Evolutionary conservation across 2,113 vertebrate species (phyloP), one percentile per base, ranked within the genome.

Genomic region (Channa maculata): DNA sequence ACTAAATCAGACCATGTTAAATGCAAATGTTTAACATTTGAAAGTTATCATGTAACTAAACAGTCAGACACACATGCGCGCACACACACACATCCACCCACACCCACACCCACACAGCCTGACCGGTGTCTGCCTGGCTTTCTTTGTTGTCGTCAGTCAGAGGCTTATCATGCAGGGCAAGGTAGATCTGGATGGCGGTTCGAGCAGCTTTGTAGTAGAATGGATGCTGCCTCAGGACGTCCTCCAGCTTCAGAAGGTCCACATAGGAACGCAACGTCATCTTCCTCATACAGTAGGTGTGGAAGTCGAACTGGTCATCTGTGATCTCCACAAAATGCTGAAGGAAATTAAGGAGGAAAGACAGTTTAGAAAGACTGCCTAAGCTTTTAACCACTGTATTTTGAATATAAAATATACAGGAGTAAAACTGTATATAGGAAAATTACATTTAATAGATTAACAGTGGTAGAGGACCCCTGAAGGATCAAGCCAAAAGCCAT

Each of bases 241-340:
- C 96, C 94, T 97, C 96, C 86, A 97, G 88, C 91, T 98, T 97
- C 86, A 98, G 79, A 86, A 98, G 96, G 91, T 97, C 96, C 94
- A 98, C 97, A 1, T 98, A 98, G 67, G 97, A 97, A 83, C 96
- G 95, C 86, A 98, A 94, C 15, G 97, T 98, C 91, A 98, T 97
- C 95, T 98, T 97, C 91, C 97, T 95, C 96, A 98, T 97, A 83
- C 96, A 98, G 91, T 98, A 98, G 1, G 97, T 98, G 85, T 98
- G 97, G 91, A 98, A 98, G 93, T 98, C 97, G 94, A 98, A 98
- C 92, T 98, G 97, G 91, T 97, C 96, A 10, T 97, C 97, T 10
- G 97, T 98, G 92, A 98, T 98, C 92, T 98, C 97, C 93, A 97
- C 96, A 94, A 98, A 98, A 94, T 98, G 96, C 96, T 98, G 90